phyloP scores from a whole-genome alignment of 2,888 invertebrate species.

The Ectemnius continuus region DNA sequence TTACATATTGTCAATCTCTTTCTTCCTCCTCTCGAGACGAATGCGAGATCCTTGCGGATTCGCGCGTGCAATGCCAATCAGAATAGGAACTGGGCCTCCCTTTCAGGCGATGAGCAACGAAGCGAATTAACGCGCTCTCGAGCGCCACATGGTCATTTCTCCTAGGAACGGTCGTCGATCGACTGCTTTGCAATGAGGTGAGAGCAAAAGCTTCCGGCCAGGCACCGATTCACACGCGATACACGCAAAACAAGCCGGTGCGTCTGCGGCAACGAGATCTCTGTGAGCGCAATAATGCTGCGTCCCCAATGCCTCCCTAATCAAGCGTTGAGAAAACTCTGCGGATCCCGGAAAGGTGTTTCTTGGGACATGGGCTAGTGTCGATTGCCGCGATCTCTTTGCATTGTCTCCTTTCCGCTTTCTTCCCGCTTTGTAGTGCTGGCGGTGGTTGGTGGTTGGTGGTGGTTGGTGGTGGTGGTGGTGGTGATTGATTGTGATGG shows the following conservation, averaged over 20 bases:
- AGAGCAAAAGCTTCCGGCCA: no score
- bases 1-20: conserved; percentile 43
- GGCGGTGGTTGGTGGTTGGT: not conserved
- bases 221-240: not conserved
- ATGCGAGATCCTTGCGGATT: conserved; percentile 23
- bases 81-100: conserved; percentile 6
- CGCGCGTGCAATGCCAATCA: conserved; percentile 14
- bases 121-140: conserved; percentile 18
- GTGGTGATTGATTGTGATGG: no score
- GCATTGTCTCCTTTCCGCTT: conserved; percentile 36
- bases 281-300: conserved; percentile 57
- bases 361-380: conserved; percentile 81
- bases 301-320: no score
- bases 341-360: conserved; percentile 68
- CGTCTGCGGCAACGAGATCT: conserved; percentile 67
- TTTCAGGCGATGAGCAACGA: conserved; percentile 20
- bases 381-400: conserved; percentile 41
- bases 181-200: conserved; percentile 10
- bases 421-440: conserved; percentile 27
- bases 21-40: conserved; percentile 52
- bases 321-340: not conserved
- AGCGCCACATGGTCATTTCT: conserved; percentile 1
- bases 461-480: no score
- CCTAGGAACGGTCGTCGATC: conserved; percentile 28
- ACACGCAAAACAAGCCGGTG: conserved; percentile 45